Base-by-base conservation (phyloP, 2,797 vertebrate genomes). In the Pachyuromys duprasi region DNA sequence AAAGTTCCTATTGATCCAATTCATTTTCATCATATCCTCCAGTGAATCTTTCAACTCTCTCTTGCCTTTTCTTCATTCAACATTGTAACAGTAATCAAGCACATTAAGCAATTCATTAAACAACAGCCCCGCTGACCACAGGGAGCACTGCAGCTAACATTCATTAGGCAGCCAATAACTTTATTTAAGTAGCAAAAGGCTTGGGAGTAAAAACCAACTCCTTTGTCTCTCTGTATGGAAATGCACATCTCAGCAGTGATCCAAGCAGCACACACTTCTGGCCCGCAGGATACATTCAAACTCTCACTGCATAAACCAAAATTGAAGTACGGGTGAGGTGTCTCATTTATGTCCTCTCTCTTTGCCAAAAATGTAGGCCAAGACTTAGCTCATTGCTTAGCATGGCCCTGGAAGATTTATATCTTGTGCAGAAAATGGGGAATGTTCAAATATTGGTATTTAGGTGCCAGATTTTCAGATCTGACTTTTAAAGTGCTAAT, bases 21-120 rank as follows among this genome's bases (percentile, higher is more conserved):
- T 99, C 98, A 98, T 99, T 99, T 98, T 98, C 98, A 98, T 99
- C 97, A 93, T 99, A 98, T 98, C 98, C 99, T 99, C 99, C 97
- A 98, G 98, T 99, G 99, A 98, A 98, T 98, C 98, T 98, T 98
- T 98, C 98, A 99, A 98, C 98, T 98, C 98, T 99, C 98, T 98
- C 98, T 98, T 98, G 98, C 98, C 98, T 98, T 98, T 99, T 98
- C 97, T 98, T 99, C 98, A 98, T 98, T 99, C 98, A 98, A 98
- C 98, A 98, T 93, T 98, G 98, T 98, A 99, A 98, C 98, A 98
- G 98, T 99, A 99, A 99, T 99, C 99, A 99, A 98, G 98, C 98
- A 98, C 98, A 99, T 99, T 99, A 99, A 99, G 98, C 98, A 99
- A 99, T 99, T 99, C 99, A 99, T 99, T 99, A 99, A 99, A 98